phyloP scores from a whole-genome alignment of 2,888 invertebrate genomes.

The Meta bourneti region DNA sequence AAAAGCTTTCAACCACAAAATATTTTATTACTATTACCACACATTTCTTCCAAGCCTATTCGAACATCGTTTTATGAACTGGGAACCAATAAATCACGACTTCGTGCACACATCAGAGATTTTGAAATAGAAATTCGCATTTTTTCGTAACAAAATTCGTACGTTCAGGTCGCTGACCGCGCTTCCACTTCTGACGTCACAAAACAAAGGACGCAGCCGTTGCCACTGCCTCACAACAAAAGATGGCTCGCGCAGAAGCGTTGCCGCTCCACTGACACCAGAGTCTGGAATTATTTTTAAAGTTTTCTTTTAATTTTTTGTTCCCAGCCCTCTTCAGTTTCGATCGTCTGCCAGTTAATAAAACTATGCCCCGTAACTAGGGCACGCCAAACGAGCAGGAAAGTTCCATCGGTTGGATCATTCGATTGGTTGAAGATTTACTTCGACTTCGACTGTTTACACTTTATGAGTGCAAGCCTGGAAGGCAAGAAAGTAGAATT shows the following conservation, averaged over 20 bases:
- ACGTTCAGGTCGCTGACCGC: slow-evolving; percentile 42
- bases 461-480: not conserved
- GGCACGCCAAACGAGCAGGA: slow-evolving; percentile 41
- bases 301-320: slow-evolving; percentile 33
- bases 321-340: slow-evolving; percentile 7
- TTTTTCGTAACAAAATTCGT: slow-evolving; percentile 19
- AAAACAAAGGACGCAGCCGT: slow-evolving; percentile 13
- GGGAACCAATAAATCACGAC: slow-evolving; percentile 31
- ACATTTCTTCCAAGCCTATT: too few species aligned
- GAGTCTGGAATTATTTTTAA: slow-evolving; percentile 23
- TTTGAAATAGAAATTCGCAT: slow-evolving; percentile 57
- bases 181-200: slow-evolving; percentile 17
- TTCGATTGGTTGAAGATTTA: slow-evolving; percentile 44
- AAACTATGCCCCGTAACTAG: slow-evolving; percentile 29
- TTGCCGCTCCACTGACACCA: slow-evolving; percentile 44
- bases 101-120: slow-evolving; percentile 2
- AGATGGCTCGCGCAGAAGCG: slow-evolving; percentile 2
- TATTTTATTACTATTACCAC: too few species aligned
- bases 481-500: slow-evolving; percentile 29
- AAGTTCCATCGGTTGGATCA: slow-evolving; percentile 8
- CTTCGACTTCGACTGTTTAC: slow-evolving; percentile 42
- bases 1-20: too few species aligned
- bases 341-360: slow-evolving; percentile 30
- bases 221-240: slow-evolving; percentile 40
- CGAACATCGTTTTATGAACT: slow-evolving; percentile 20